phyloP scores from a whole-genome alignment of 2,797 vertebrate species.

The Thamnophis elegans region DNA sequence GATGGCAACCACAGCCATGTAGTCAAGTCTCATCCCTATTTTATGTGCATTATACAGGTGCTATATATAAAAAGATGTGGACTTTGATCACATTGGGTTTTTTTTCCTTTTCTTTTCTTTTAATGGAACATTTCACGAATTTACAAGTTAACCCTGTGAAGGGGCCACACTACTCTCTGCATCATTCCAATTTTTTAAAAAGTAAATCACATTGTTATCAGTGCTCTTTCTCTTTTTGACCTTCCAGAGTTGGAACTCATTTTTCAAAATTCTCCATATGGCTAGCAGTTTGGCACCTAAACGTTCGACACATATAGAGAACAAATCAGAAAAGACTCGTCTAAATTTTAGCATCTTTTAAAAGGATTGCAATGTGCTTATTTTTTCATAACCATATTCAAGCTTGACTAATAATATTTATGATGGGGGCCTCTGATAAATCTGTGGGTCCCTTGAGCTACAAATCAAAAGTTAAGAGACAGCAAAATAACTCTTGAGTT shows the following conservation, averaged over 20 bases:
- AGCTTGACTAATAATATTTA: conserved; percentile 4
- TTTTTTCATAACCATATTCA: not conserved
- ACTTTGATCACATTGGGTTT: not conserved
- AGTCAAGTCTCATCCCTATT: not conserved
- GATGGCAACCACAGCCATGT: not conserved
- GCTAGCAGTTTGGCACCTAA: not conserved
- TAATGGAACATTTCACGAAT: not conserved
- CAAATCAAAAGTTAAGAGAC: conserved; percentile 41
- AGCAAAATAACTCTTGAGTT: conserved; percentile 32
- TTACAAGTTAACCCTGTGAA: not conserved
- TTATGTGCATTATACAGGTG: not conserved
- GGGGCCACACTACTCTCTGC: not conserved
- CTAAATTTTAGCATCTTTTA: not conserved
- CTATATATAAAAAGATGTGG: not conserved
- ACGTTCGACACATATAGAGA: not conserved
- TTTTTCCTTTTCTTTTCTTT: not conserved
- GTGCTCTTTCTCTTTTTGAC: not conserved
- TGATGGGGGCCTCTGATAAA: not conserved
- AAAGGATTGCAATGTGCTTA: not conserved
- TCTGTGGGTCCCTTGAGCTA: conserved; percentile 34
- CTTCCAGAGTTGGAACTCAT: not conserved
- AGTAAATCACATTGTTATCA: not conserved
- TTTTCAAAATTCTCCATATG: not conserved
- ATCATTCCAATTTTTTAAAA: not conserved
- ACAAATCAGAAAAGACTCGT: not conserved